phyloP scores from a whole-genome alignment of 1,140 invertebrate genomes.

The Cheumatopsyche charites region DNA sequence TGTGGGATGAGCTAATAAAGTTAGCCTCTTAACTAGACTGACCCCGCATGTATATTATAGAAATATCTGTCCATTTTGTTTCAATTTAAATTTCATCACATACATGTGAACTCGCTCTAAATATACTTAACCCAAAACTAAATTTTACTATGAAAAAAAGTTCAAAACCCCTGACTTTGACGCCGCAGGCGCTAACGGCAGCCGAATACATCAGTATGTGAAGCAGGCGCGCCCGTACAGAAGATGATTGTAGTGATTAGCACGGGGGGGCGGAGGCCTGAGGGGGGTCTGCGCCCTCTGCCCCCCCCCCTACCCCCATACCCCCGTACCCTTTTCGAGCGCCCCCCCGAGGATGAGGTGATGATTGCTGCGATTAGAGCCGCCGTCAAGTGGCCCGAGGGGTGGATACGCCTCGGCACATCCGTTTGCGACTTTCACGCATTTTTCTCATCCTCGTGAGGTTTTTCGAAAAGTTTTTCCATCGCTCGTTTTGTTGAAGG shows the following conservation, averaged over 20 bases:
- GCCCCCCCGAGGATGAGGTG: conserved; percentile 43
- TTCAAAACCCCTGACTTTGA: neutral
- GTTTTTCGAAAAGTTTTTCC: no score
- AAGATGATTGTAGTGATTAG: conserved; percentile 50
- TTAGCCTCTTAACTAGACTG: no score
- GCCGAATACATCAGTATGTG: conserved; percentile 45
- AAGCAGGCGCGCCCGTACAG: conserved; percentile 44
- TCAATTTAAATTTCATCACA: no score
- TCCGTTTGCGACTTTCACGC: neutral
- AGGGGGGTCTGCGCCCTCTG: neutral
- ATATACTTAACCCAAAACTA: no score
- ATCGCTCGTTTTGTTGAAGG: no score
- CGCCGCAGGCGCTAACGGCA: neutral
- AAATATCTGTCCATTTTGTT: no score
- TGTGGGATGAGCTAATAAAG: no score
- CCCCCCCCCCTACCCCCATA: neutral
- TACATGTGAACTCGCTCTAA: no score
- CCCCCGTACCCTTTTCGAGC: neutral
- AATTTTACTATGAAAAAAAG: neutral
- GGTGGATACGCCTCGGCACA: conserved; percentile 23
- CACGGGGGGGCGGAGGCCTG: conserved; percentile 23
- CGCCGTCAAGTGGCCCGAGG: conserved; percentile 38
- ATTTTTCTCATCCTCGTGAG: no score
- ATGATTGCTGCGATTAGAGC: conserved; percentile 47
- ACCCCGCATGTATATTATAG: no score